Evolutionary conservation across 1,140 invertebrate genomes (phyloP), one percentile per base, ranked within the genome.

Genomic region (Drosophila teissieri): DNA sequence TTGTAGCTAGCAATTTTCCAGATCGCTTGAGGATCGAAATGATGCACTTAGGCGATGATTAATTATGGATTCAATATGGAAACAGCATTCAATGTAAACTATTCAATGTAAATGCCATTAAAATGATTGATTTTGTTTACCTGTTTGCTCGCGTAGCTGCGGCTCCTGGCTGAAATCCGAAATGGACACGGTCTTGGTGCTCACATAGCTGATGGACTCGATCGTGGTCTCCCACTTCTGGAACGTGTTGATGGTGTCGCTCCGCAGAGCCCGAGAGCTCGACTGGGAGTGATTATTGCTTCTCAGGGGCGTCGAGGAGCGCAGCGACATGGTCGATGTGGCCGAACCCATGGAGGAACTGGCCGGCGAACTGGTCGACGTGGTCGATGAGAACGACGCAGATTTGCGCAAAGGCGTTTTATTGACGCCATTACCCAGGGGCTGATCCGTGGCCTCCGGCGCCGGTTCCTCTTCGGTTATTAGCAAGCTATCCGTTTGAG

Each of bases 171-270:
- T 56, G 19, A 86, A 76, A 63, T 90, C 90, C 14, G 90, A 88
- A 27, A 91, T 86, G 46, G 90, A 84, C 4, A 91, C 70, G 7
- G 90, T 91, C 62, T 91, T 91, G 34, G 80, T 91, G 70, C 89
- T 92, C 51, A 92, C 86, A 72, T 92, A 92, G 61, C 91, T 90
- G 51, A 92, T 88, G 15, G 91, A 92, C 53, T 92, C 91, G 10
- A 92, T 70, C 7, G 91, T 92, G 8, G 91, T 92, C 65, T 92
- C 91, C 91, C 91, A 92, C 55, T 92, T 92, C 53, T 92, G 91
- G 51, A 90, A 91, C 49, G 91, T 91, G 65, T 91, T 92, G 44
- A 92, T 90, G 14, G 78, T 85, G 44, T 91, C 90, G 54, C 78
- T 91, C 19, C 84, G 73, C 0, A 91, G 55, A 2, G 83, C 73